These are phyloP conservation scores for Tamandua tetradactyla DNA, from an alignment of 2,797 vertebrate genomes.

Conservation along the genomic window DNA sequence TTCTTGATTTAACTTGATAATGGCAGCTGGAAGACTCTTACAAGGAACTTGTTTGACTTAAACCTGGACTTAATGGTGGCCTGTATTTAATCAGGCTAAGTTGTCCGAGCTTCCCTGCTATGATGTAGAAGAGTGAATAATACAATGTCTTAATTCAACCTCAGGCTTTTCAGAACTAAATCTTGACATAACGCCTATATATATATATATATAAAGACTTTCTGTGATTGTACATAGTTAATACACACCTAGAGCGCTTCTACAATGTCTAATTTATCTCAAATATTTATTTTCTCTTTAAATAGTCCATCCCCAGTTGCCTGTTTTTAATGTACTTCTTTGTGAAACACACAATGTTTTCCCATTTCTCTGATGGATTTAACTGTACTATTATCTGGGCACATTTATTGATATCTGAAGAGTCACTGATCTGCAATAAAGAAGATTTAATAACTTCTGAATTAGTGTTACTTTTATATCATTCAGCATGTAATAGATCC, in stretches of 20 bases:
- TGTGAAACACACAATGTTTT: neutral
- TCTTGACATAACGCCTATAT: neutral
- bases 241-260: neutral
- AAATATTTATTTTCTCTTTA: neutral
- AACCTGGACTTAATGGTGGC: neutral
- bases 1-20: too few relatives aligned
- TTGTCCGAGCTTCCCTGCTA: neutral
- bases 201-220: neutral
- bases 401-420: neutral
- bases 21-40: neutral
- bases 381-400: neutral
- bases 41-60: neutral
- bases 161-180: neutral
- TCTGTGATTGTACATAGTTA: neutral
- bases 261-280: neutral
- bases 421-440: neutral
- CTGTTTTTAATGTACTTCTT: neutral
- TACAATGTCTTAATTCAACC: neutral
- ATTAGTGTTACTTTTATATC: neutral
- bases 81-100: neutral
- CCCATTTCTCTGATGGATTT: neutral
- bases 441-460: conserved; percentile 9
- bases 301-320: neutral
- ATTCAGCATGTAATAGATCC: neutral
- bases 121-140: neutral